phyloP scores from a whole-genome alignment of 2,797 vertebrate genomes.

The Danionella dracula region DNA sequence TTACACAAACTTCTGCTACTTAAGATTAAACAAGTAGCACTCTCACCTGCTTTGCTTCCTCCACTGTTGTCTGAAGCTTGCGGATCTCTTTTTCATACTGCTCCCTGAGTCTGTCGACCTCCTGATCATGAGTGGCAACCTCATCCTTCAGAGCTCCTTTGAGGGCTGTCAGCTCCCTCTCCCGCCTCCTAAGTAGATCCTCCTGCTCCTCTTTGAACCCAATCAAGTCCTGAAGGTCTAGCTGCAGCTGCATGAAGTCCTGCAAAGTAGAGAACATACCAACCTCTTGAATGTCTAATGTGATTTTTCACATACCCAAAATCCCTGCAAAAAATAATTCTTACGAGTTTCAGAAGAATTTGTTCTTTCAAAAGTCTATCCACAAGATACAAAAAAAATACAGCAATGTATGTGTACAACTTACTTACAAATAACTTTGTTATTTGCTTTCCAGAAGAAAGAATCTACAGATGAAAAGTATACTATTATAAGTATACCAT shows the following conservation, averaged over 20 bases:
- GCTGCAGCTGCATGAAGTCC: conserved; percentile 86
- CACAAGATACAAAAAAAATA: too few relatives aligned
- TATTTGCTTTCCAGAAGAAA: too few relatives aligned
- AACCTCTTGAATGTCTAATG: too few relatives aligned
- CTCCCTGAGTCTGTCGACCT: conserved; percentile 90
- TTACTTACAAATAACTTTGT: too few relatives aligned
- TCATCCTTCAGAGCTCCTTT: conserved; percentile 96
- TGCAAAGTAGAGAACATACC: conserved; percentile 43
- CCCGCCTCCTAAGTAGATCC: conserved; percentile 83
- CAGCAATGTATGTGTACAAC: too few relatives aligned
- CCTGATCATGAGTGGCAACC: conserved; percentile 88
- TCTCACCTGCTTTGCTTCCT: conserved; percentile 80
- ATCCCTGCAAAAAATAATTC: too few relatives aligned
- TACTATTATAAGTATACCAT: too few relatives aligned
- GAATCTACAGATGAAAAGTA: too few relatives aligned
- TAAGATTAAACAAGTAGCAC: background rate
- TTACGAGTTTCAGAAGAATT: too few relatives aligned
- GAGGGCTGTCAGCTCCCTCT: conserved; percentile 89
- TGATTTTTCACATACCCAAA: too few relatives aligned
- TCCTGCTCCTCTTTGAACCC: conserved; percentile 87
- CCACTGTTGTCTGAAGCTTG: conserved; percentile 69
- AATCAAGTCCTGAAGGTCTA: conserved; percentile 80
- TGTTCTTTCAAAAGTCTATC: too few relatives aligned
- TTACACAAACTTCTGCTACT: background rate
- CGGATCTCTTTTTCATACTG: conserved; percentile 82